A percentile compares a stretch with the other conserved stretches of the same genome.
These are phyloP conservation scores for Corythoichthys intestinalis DNA, from an alignment of 2,113 vertebrate species.

Conservation along the genomic window DNA sequence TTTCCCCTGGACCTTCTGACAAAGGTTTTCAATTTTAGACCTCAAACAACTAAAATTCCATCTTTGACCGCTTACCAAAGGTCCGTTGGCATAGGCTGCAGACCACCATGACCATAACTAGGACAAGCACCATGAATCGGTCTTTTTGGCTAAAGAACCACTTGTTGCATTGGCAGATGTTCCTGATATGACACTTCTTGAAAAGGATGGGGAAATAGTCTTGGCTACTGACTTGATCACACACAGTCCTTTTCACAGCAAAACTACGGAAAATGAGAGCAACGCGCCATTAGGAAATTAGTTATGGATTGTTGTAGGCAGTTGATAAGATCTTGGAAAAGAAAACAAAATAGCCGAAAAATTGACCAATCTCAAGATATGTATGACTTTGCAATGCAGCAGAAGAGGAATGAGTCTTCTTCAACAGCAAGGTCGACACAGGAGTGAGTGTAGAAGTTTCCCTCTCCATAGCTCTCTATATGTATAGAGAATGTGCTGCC, in stretches of 20 bases:
- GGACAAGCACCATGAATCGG: background rate
- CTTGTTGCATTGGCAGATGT: background rate
- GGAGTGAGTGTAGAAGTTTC: constrained; percentile 4
- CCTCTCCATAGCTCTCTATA: background rate
- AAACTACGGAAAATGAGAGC: constrained; percentile 8
- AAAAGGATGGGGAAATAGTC: background rate
- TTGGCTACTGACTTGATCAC: background rate
- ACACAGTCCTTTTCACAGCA: background rate
- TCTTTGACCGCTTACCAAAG: background rate
- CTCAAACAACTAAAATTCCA: background rate
- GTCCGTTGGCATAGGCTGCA: too few relatives aligned
- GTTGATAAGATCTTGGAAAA: constrained; percentile 9
- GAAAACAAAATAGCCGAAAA: constrained; percentile 14
- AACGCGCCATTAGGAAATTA: background rate
- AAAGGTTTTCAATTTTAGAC: background rate
- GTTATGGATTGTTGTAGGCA: constrained; percentile 6
- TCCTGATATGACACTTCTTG: background rate
- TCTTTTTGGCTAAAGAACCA: background rate
- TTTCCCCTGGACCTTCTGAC: background rate
- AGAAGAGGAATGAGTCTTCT: constrained; percentile 5
- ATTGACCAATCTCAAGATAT: constrained; percentile 1
- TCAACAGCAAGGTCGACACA: constrained; percentile 10
- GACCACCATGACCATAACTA: too few relatives aligned
- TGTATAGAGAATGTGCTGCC: background rate
- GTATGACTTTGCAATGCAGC: constrained; percentile 8